Percentiles rank a stretch among this genome's conserved stretches.
Evolutionary conservation across 1,140 invertebrate species (phyloP).

Genomic region (Macrosteles quadrilineatus): DNA sequence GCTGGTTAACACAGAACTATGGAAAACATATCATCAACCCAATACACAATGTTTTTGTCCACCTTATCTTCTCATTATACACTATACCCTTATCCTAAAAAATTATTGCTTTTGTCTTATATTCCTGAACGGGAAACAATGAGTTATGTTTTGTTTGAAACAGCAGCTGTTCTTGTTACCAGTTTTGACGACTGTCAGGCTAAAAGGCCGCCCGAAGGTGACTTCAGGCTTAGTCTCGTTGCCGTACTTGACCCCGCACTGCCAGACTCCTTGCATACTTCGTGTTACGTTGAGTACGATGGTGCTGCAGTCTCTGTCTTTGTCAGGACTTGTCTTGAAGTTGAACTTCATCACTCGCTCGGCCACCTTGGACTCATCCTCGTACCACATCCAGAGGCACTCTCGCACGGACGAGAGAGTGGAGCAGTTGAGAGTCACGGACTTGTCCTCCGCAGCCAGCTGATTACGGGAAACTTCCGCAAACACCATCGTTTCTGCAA

Average conservation of each 20-base stretch:
- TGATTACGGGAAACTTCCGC: neutral
- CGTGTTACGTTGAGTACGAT: neutral
- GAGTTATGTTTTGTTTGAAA: no score
- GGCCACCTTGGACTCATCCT: constrained; percentile 1
- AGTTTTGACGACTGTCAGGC: constrained; percentile 8
- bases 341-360: constrained; percentile 6
- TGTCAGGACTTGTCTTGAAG: neutral
- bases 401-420: neutral
- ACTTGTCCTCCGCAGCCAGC: constrained; percentile 1
- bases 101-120: no score
- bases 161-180: no score
- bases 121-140: no score
- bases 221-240: neutral
- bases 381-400: constrained; percentile 11
- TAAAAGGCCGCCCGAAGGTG: neutral
- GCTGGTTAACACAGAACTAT: no score
- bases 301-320: neutral
- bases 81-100: no score
- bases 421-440: constrained; percentile 11
- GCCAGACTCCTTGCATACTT: neutral
- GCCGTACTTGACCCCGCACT: neutral
- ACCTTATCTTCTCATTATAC: no score
- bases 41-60: no score
- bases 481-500: neutral
- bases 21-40: no score